A percentile compares a stretch with the other conserved stretches of the same genome.
These are phyloP conservation scores for Willisornis vidua DNA, from an alignment of 2,113 vertebrate species.

Conservation along the genomic window DNA sequence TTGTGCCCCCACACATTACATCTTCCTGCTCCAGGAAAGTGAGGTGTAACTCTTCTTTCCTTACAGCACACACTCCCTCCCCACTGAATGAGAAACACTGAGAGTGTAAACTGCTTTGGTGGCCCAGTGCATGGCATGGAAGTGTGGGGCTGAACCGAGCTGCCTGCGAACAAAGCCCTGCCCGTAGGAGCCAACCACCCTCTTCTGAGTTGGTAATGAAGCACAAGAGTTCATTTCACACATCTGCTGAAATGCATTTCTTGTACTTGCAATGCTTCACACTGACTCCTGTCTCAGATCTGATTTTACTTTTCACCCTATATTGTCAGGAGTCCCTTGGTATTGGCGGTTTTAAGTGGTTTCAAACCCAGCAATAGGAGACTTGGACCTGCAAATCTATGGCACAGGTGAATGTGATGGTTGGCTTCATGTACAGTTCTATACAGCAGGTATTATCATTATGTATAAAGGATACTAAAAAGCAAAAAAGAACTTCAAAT, in stretches of 20 bases:
- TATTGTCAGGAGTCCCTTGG: not conserved
- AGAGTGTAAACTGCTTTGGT: rapidly evolving
- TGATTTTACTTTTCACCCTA: not conserved
- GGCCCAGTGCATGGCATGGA: not conserved
- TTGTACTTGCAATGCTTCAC: not conserved
- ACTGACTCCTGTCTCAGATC: not conserved
- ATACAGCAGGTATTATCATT: not conserved
- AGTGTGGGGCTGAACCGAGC: not conserved
- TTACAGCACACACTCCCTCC: not conserved
- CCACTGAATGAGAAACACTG: not conserved
- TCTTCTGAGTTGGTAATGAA: not conserved
- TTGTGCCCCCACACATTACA: not conserved
- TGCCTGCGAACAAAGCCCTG: rapidly evolving
- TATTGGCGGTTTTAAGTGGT: not conserved
- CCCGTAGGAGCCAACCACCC: not conserved
- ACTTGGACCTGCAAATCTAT: not conserved
- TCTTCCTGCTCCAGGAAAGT: rapidly evolving
- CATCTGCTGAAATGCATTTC: not conserved
- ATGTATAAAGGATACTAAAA: not conserved
- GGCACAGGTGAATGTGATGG: not conserved
- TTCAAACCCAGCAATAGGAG: not conserved
- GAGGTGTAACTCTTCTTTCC: not conserved
- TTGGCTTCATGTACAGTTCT: not conserved
- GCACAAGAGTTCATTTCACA: not conserved
- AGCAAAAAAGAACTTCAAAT: not conserved